Evolutionary conservation across 2,888 invertebrate genomes (phyloP).

Genomic region (Rutpela maculata): DNA sequence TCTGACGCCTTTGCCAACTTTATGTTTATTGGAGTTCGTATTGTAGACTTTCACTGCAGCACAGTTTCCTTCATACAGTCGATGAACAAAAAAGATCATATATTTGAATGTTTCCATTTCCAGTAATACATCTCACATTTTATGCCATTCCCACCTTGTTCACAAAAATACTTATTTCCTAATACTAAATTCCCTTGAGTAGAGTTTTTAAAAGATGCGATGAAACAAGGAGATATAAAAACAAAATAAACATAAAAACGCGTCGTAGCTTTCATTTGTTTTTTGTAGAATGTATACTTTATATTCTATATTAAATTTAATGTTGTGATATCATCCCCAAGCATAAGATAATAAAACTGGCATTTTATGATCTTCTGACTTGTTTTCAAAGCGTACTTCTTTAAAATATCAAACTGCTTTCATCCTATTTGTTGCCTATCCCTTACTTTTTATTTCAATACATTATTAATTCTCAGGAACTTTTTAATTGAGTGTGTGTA

Average conservation of each 20-base stretch:
- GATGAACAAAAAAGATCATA: too few species aligned
- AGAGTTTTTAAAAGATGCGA: slow-evolving; percentile 10
- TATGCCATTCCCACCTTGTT: background rate
- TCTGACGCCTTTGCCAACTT: too few species aligned
- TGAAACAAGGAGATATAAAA: slow-evolving; percentile 17
- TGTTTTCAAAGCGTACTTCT: slow-evolving; percentile 19
- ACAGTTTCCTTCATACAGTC: too few species aligned
- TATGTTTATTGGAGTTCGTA: too few species aligned
- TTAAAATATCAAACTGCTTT: too few species aligned
- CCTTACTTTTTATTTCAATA: too few species aligned
- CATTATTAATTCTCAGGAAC: too few species aligned
- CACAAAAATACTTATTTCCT: background rate
- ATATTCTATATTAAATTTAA: slow-evolving; percentile 39
- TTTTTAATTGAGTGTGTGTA: too few species aligned
- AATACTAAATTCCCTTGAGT: slow-evolving; percentile 12
- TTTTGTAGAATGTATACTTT: slow-evolving; percentile 28
- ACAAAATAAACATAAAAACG: slow-evolving; percentile 21
- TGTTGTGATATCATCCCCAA: slow-evolving; percentile 27
- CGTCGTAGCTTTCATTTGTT: slow-evolving; percentile 10
- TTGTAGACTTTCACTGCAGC: too few species aligned
- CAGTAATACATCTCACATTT: too few species aligned
- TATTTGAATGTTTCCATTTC: too few species aligned
- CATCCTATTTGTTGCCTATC: too few species aligned
- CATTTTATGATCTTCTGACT: slow-evolving; percentile 34
- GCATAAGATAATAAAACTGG: slow-evolving; percentile 35